Base-by-base conservation (phyloP, 2,888 invertebrate species). In the Leptopterna dolabrata region DNA sequence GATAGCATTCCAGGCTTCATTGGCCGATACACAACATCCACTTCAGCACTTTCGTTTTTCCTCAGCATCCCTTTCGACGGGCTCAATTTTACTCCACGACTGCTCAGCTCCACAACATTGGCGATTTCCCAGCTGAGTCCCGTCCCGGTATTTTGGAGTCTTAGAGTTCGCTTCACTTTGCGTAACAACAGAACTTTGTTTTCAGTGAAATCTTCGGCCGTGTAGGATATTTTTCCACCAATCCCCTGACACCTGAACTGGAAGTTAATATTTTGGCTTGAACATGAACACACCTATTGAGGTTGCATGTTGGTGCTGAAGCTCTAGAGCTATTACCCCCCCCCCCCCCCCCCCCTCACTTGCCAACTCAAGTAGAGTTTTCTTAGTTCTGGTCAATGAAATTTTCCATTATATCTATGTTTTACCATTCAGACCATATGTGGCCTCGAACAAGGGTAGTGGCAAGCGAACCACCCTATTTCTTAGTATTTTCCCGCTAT, bases 111-210 rank as follows among this genome's bases (percentile, higher is more conserved):
- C 7, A n/a, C 11, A 0, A 36, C 47, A 45, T 85, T 85, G 9
- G 13, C 45, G n/a, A 85, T 45, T n/a, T 85, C 85, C 85, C 85
- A 85, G n/a, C 27, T 27, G 14, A 85, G 29, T 19, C 43, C 73
- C 9, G 45, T 27, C 9, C 45, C 45, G 3, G 73, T 9, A 29
- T 85, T 85, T 14, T 16, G 11, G 73, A 85, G 41, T 0, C 41
- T 11, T 16, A 85, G 47, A 0, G 71, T 73, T 29, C 85, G 45
- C 24, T 27, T n/a, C 7, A 76, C n/a, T 11, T n/a, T 29, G 73
- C 85, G 85, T 13, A 45, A 43, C 13, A 85, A 29, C 24, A 85
- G 36, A 6, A 45, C 36, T 73, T 73, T 73, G 47, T 85, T 85
- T 16, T 73, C 29, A 1, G 55, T 47, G 76, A 85, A 85, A 0